Base-by-base conservation (phyloP, 2,888 invertebrate genomes). In the Hermodice carunculata region DNA sequence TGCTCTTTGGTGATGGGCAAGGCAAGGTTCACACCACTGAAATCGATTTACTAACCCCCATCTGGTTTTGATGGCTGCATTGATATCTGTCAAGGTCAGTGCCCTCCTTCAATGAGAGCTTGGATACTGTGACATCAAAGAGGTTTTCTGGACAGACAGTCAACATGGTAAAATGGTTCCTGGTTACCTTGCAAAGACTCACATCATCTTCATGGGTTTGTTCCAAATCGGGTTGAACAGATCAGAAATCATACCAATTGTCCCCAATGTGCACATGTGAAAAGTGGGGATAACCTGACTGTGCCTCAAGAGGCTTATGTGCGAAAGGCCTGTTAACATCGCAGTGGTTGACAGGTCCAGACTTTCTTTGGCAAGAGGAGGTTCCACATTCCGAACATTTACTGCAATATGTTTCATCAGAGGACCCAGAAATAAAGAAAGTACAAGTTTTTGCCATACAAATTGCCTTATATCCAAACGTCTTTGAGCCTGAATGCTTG, bases 261-360 rank as follows among this genome's bases (percentile, higher is more conserved):
- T n/a, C 52, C 64, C 1, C 34, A 66, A 6, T 76, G 78, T 77
- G 43, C 64, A 48, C 73, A 81, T 62, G 71, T 79, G 1, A 61
- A 63, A 1, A 68, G 63, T 14, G 40, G 22, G 1, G 54, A 73
- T 6, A 73, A 72, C 32, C 72, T 66, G 70, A 72, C 29, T 29
- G 64, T 46, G 70, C 61, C 22, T 72, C 69, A 31, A 43, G 74
- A 24, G 43, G 70, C 52, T 28, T 58, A 8, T 62, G 60, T 42
- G 26, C 46, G 14, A 26, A 28, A 8, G 49, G 59, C 40, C 22
- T 63, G 29, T 6, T 29, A 3, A 37, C n/a, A 46, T 24, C 49
- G 4, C 32, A 19, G 11, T 63, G 57, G 49, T 37, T 58, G 24
- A 40, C 11, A 17, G 63, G 63, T 14, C 63, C 63, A 14, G 37